Evolutionary conservation across 2,888 invertebrate species (phyloP).

Genomic region (Aphidius colemani): DNA sequence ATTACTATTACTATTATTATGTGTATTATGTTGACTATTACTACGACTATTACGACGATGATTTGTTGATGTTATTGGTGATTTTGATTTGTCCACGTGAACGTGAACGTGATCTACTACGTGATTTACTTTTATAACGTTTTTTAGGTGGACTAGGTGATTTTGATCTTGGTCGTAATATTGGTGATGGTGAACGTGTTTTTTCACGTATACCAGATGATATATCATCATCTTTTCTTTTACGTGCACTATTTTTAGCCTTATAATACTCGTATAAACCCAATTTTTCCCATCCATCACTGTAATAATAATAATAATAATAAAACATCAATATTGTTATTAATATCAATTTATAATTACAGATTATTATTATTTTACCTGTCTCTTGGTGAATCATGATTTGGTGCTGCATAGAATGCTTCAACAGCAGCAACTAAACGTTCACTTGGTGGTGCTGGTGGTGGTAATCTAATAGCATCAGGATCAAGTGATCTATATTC

Average conservation of each 20-base stretch:
- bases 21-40: conserved; percentile 58
- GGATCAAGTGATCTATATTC: conserved; percentile 91
- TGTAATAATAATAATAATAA: conserved; percentile 56
- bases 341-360: neutral
- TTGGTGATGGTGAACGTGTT: conserved; percentile 81
- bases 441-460: conserved; percentile 94
- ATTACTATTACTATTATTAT: conserved; percentile 60
- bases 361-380: conserved; percentile 63
- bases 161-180: conserved; percentile 74
- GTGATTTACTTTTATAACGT: conserved; percentile 73
- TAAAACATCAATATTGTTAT: conserved; percentile 16
- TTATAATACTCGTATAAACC: conserved; percentile 98
- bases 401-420: conserved; percentile 93
- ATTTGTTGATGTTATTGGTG: conserved; percentile 52
- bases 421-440: conserved; percentile 91
- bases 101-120: conserved; percentile 63
- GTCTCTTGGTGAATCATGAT: conserved; percentile 93
- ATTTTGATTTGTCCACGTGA: conserved; percentile 62
- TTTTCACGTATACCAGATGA: conserved; percentile 71
- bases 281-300: conserved; percentile 98
- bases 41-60: conserved; percentile 56
- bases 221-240: conserved; percentile 85
- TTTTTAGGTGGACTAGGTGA: conserved; percentile 75
- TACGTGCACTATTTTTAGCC: conserved; percentile 89
- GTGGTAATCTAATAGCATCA: conserved; percentile 86